These are phyloP conservation scores for Uloborus plumipes DNA, from an alignment of 2,888 invertebrate genomes.

Conservation along the genomic window DNA sequence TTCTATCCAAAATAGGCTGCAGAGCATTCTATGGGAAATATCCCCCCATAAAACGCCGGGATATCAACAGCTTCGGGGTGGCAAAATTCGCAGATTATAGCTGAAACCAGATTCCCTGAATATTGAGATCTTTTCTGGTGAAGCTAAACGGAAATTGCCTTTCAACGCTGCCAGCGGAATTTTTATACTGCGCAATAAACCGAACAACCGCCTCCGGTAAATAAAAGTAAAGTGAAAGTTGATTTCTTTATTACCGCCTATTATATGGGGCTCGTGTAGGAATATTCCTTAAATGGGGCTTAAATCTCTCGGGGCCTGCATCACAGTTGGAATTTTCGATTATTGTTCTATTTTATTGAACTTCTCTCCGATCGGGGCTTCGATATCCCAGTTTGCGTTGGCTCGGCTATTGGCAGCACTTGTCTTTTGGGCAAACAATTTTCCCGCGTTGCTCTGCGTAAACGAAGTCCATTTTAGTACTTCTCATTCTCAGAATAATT, in stretches of 20 bases:
- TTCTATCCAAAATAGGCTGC: neutral
- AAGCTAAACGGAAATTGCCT: conserved; percentile 26
- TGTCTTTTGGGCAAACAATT: too few species aligned
- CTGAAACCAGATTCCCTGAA: conserved; percentile 10
- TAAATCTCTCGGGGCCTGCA: conserved; percentile 4
- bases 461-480: too few species aligned
- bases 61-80: conserved; percentile 6
- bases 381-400: too few species aligned
- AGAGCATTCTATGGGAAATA: conserved; percentile 1
- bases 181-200: conserved; percentile 27
- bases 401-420: too few species aligned
- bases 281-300: conserved; percentile 1
- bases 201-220: conserved; percentile 15
- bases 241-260: conserved; percentile 24
- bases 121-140: conserved; percentile 10
- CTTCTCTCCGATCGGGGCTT: too few species aligned
- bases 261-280: neutral
- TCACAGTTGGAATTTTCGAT: too few species aligned
- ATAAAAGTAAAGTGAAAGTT: conserved; percentile 20
- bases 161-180: neutral
- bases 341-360: too few species aligned
- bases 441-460: too few species aligned
- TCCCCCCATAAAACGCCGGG: conserved; percentile 14
- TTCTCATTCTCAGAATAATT: too few species aligned
- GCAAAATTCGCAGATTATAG: conserved; percentile 18